Percentiles rank a stretch among this genome's conserved stretches.
These are phyloP conservation scores for Actinemys pallida DNA, from an alignment of 2,113 vertebrate species.

Conservation along the genomic window DNA sequence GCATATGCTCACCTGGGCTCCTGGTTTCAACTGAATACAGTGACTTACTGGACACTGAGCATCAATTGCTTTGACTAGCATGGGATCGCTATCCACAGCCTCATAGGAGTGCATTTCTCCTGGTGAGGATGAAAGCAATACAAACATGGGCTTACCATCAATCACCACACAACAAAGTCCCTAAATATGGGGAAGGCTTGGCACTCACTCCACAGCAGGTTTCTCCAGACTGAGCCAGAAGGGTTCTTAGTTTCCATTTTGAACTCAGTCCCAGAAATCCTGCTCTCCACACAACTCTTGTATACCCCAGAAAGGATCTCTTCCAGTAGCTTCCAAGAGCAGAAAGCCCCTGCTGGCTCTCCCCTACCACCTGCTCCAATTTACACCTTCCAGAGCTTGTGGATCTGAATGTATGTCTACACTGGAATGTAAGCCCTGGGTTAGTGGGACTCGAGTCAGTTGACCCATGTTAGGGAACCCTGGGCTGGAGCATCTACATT, in stretches of 20 bases:
- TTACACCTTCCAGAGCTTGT: neutral
- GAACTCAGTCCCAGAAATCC: neutral
- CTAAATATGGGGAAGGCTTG: neutral
- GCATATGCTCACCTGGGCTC: conserved; percentile 87
- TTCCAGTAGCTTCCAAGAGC: neutral
- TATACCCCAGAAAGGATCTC: neutral
- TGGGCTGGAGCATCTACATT: neutral
- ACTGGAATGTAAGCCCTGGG: neutral
- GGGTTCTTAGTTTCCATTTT: neutral
- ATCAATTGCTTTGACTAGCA: conserved; percentile 85
- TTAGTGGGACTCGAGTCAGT: neutral
- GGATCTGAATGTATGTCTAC: neutral
- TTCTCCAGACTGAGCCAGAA: neutral
- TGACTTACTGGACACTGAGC: conserved; percentile 89
- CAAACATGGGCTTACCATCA: neutral
- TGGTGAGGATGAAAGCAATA: conserved; percentile 54
- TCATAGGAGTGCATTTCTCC: conserved; percentile 84
- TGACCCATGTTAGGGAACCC: neutral
- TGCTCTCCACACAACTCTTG: neutral
- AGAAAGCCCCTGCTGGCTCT: neutral
- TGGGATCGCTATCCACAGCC: conserved; percentile 91
- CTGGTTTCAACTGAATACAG: conserved; percentile 90
- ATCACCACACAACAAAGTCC: neutral
- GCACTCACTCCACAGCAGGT: neutral
- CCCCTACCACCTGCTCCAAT: neutral